Percentiles rank a stretch among this genome's conserved stretches.
These are phyloP conservation scores for Ceratosolen fusciceps DNA, from an alignment of 1,140 invertebrate species.

Conservation along the genomic window DNA sequence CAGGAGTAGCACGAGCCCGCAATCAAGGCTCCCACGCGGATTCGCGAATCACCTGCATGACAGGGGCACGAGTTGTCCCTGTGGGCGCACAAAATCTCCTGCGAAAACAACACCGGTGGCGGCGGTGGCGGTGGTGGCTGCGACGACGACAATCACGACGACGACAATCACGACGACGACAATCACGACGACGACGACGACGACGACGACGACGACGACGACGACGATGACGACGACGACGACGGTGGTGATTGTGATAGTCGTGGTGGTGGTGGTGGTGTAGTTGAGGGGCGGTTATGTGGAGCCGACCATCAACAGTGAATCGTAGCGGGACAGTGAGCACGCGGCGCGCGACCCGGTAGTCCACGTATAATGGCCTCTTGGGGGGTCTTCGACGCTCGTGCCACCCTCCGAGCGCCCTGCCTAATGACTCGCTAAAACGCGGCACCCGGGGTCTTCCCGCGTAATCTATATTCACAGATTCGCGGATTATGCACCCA, in stretches of 20 bases:
- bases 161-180: too few relatives aligned
- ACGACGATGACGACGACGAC: too few relatives aligned
- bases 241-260: too few relatives aligned
- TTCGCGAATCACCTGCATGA: background rate
- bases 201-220: too few relatives aligned
- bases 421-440: slow-evolving; percentile 48
- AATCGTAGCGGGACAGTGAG: too few relatives aligned
- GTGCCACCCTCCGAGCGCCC: slow-evolving; percentile 8
- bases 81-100: background rate
- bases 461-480: slow-evolving; percentile 64
- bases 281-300: background rate
- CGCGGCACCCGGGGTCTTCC: slow-evolving; percentile 44
- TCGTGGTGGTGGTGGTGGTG: too few relatives aligned
- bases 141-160: too few relatives aligned
- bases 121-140: too few relatives aligned
- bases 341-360: slow-evolving; percentile 20
- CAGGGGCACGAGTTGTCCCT: background rate
- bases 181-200: too few relatives aligned
- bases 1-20: background rate
- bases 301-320: too few relatives aligned
- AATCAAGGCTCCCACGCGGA: background rate
- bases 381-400: slow-evolving; percentile 44
- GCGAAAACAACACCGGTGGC: background rate
- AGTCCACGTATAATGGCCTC: slow-evolving; percentile 38
- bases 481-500: slow-evolving; percentile 69